Percentiles rank a stretch among this genome's conserved stretches.
These are phyloP conservation scores for Drosophila orena DNA, from an alignment of 1,140 invertebrate genomes.

Conservation along the genomic window DNA sequence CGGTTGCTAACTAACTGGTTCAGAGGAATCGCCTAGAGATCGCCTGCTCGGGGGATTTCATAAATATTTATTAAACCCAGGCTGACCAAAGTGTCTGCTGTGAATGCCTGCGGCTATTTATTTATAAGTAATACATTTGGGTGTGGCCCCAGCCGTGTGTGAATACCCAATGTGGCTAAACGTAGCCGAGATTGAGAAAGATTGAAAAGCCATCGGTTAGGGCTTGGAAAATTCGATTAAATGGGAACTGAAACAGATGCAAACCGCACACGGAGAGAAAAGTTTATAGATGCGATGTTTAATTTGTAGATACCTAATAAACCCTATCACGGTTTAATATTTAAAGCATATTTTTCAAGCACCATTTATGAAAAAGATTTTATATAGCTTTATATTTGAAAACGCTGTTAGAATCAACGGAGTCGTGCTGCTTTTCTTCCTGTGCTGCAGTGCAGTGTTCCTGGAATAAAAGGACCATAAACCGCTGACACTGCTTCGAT, in stretches of 20 bases:
- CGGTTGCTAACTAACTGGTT: conserved; percentile 30
- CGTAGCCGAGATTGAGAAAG: conserved; percentile 10
- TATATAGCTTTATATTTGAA: neutral
- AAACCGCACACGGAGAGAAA: neutral
- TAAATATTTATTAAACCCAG: conserved; percentile 63
- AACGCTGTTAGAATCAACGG: neutral
- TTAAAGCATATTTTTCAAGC: too few species aligned
- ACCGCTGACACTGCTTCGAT: conserved; percentile 40
- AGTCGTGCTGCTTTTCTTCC: neutral
- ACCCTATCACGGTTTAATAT: too few species aligned
- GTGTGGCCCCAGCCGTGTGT: conserved; percentile 18
- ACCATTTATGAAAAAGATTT: neutral
- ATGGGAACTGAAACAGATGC: conserved; percentile 30
- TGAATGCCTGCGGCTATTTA: conserved; percentile 48
- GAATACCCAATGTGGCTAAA: conserved; percentile 32
- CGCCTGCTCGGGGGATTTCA: conserved; percentile 23
- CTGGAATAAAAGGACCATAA: conserved; percentile 40
- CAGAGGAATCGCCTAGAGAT: conserved; percentile 28
- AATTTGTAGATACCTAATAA: too few species aligned
- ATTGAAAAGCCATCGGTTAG: conserved; percentile 32
- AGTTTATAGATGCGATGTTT: neutral
- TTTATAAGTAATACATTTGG: conserved; percentile 50
- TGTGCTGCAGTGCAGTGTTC: conserved; percentile 7
- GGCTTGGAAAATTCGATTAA: conserved; percentile 34
- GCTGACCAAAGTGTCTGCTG: conserved; percentile 53